Percentiles rank a stretch among this genome's conserved stretches.
Conservation (phyloP, 2,888 invertebrate genomes). For the Alcis repandata region DNA sequence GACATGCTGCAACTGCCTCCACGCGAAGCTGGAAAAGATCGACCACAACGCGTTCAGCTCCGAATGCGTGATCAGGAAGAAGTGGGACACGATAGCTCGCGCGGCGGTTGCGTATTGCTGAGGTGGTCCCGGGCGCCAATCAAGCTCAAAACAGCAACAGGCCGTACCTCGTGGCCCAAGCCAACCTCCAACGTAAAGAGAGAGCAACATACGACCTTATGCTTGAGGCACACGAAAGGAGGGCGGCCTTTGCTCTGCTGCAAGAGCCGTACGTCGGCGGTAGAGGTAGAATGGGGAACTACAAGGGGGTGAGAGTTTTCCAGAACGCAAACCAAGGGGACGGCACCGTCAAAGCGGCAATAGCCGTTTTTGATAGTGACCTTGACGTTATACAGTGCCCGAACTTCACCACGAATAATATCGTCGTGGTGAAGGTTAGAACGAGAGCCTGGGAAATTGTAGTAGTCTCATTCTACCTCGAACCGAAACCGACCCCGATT, state of each 20-base stretch:
- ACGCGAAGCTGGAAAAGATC: not conserved
- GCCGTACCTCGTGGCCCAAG: not conserved
- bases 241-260: not conserved
- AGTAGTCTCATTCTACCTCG: slow-evolving; percentile 42
- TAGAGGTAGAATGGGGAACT: not conserved
- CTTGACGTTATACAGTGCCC: slow-evolving; percentile 4
- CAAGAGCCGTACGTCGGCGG: slow-evolving; percentile 12
- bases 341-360: not conserved
- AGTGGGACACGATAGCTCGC: slow-evolving; percentile 6
- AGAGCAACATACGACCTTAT: not conserved
- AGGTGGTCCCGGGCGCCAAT: slow-evolving; percentile 6
- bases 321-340: not conserved
- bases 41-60: slow-evolving; percentile 3
- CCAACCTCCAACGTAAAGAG: not conserved
- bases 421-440: slow-evolving; percentile 31
- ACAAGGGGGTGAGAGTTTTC: not conserved
- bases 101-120: slow-evolving; percentile 8
- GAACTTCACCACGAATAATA: slow-evolving; percentile 22
- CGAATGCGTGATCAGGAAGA: not conserved
- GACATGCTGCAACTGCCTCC: not conserved
- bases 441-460: slow-evolving; percentile 36
- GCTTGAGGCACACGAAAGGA: not conserved
- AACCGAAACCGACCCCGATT: slow-evolving; percentile 27
- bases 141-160: too few species aligned
- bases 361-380: not conserved